A percentile compares a stretch with the other conserved stretches of the same genome.
Evolutionary conservation across 2,113 vertebrate genomes (phyloP).

Genomic region (Cottus gobio): DNA sequence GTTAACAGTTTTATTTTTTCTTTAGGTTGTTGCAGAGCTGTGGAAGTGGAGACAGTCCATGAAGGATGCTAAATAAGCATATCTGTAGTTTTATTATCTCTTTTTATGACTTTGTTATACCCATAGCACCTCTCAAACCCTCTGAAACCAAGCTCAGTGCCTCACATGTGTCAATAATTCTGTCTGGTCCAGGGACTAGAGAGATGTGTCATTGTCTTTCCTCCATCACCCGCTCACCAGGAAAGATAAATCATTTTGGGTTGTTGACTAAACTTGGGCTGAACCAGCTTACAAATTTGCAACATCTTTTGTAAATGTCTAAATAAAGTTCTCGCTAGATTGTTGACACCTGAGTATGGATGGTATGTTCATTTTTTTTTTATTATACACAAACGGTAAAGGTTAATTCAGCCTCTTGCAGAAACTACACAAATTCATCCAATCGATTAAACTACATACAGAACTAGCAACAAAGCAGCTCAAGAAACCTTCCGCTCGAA

Average conservation of each 20-base stretch:
- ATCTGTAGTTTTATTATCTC: conserved; percentile 38
- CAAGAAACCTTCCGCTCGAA: background rate
- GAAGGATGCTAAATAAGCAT: conserved; percentile 73
- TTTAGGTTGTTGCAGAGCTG: conserved; percentile 76
- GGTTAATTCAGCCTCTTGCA: background rate
- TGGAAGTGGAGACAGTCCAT: conserved; percentile 84
- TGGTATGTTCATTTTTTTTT: background rate
- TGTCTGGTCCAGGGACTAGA: conserved; percentile 1
- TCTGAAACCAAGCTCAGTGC: conserved; percentile 54
- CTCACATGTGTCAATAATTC: conserved; percentile 38
- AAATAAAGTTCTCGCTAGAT: conserved; percentile 32
- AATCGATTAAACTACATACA: background rate
- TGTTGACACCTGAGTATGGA: background rate
- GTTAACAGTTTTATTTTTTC: background rate
- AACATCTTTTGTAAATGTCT: conserved; percentile 52
- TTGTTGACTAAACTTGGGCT: conserved; percentile 11
- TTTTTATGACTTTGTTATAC: conserved; percentile 50
- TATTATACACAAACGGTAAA: background rate
- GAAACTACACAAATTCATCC: background rate
- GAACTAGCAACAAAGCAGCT: no score
- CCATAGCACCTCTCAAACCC: conserved; percentile 29
- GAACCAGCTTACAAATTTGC: conserved; percentile 26
- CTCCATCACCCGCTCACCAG: background rate
- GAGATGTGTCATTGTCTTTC: background rate
- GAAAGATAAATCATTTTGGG: background rate